Conservation (phyloP, 2,113 vertebrate species). For the Hippocampus mohnikei region DNA sequence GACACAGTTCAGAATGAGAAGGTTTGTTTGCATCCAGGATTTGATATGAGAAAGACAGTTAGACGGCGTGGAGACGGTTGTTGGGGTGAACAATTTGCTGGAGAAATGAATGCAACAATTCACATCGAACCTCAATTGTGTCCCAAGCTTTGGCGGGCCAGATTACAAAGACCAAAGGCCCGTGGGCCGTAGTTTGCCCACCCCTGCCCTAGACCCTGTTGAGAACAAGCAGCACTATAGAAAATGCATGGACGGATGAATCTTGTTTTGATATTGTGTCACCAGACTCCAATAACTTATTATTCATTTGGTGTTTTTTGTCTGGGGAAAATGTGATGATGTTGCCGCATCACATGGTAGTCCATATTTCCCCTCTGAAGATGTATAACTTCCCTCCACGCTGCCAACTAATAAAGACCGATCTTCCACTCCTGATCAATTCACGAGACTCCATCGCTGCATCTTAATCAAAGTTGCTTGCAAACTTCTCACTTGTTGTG, state of each 20-base stretch:
- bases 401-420: not conserved
- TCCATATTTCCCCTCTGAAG: conserved; percentile 1
- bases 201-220: not conserved
- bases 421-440: not conserved
- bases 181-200: too few relatives aligned
- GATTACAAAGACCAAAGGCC: too few relatives aligned
- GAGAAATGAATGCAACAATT: too few relatives aligned
- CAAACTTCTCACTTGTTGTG: conserved; percentile 1
- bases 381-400: not conserved
- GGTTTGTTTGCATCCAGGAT: too few relatives aligned
- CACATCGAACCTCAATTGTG: too few relatives aligned
- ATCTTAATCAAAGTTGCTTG: conserved; percentile 5
- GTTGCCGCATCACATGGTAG: not conserved
- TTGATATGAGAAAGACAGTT: too few relatives aligned
- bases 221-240: not conserved
- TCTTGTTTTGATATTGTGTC: not conserved
- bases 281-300: not conserved
- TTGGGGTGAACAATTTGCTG: too few relatives aligned
- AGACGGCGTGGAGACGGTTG: too few relatives aligned
- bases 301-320: not conserved
- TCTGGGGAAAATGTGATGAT: not conserved
- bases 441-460: not conserved
- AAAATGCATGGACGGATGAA: not conserved
- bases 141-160: too few relatives aligned
- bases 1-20: too few relatives aligned